phyloP scores from a whole-genome alignment of 2,888 invertebrate species.

The Ormyrus rosae region DNA sequence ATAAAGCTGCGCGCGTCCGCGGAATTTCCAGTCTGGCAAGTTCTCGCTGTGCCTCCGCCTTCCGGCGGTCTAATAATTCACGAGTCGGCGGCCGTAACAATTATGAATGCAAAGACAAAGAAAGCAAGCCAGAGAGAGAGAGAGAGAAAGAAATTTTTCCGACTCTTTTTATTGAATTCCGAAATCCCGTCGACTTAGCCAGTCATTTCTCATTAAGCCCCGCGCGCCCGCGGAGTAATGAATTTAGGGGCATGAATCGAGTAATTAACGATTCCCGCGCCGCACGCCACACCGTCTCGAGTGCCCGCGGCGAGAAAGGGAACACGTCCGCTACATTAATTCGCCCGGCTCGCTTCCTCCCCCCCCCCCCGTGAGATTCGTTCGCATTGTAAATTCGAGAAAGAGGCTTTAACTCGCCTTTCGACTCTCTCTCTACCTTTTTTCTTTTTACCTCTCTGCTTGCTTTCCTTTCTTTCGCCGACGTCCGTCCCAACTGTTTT shows the following conservation, averaged over 20 bases:
- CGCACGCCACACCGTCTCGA: neutral
- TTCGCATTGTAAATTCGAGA: conserved; percentile 29
- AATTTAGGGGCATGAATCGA: conserved; percentile 46
- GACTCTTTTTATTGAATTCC: conserved; percentile 25
- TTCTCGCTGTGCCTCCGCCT: neutral
- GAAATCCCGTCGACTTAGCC: conserved; percentile 12
- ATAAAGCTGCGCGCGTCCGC: conserved; percentile 11
- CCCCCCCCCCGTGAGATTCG: neutral
- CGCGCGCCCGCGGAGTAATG: conserved; percentile 11
- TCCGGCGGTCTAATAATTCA: conserved; percentile 34
- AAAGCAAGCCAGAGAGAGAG: neutral
- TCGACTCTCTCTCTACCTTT: neutral
- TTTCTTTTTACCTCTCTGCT: neutral
- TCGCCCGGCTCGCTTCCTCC: neutral
- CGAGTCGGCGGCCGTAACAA: conserved; percentile 19
- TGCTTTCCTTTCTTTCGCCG: neutral
- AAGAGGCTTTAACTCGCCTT: conserved; percentile 5
- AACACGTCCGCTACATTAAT: conserved; percentile 36
- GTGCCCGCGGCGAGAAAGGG: neutral
- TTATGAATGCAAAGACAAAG: conserved; percentile 40
- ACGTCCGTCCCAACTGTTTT: neutral
- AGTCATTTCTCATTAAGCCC: conserved; percentile 20
- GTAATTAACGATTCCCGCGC: conserved; percentile 40
- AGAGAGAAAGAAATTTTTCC: neutral
- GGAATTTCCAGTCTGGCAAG: conserved; percentile 20